phyloP scores from a whole-genome alignment of 1,140 invertebrate genomes.

The Dryas iulia region DNA sequence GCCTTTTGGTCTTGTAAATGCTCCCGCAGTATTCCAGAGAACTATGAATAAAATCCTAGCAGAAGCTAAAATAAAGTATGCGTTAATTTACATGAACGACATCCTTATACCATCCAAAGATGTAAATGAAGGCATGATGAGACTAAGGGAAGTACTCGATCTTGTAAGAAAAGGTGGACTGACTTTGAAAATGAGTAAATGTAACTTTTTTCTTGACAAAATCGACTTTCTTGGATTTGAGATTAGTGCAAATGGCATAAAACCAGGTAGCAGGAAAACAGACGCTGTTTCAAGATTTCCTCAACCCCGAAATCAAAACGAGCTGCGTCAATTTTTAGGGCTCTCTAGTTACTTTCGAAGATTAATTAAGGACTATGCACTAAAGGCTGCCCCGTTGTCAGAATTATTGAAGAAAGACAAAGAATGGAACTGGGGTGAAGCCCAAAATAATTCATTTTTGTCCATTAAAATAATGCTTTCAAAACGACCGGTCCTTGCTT shows the following conservation, averaged over 20 bases:
- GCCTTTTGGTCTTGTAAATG: background rate
- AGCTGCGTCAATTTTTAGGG: background rate
- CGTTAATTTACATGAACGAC: background rate
- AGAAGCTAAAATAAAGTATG: slow-evolving; percentile 26
- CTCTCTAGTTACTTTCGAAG: slow-evolving; percentile 5
- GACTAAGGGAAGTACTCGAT: background rate
- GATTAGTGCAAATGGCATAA: background rate
- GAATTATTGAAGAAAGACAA: background rate
- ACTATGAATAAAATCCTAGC: slow-evolving; percentile 33
- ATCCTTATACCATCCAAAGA: background rate
- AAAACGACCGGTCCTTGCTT: slow-evolving; percentile 24
- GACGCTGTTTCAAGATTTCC: background rate
- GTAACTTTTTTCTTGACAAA: background rate
- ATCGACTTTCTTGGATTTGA: slow-evolving; percentile 4
- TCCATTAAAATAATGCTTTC: background rate
- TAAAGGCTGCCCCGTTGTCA: background rate
- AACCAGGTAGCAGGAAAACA: background rate
- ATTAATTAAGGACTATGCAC: background rate
- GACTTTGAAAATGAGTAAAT: background rate
- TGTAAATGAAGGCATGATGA: background rate
- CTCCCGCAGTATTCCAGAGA: slow-evolving; percentile 32
- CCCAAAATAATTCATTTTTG: too few species aligned
- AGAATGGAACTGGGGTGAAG: slow-evolving; percentile 1
- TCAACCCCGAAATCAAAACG: background rate
- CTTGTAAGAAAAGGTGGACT: background rate